Conservation (phyloP, 2,797 vertebrate species). For the Characodon lateralis region DNA sequence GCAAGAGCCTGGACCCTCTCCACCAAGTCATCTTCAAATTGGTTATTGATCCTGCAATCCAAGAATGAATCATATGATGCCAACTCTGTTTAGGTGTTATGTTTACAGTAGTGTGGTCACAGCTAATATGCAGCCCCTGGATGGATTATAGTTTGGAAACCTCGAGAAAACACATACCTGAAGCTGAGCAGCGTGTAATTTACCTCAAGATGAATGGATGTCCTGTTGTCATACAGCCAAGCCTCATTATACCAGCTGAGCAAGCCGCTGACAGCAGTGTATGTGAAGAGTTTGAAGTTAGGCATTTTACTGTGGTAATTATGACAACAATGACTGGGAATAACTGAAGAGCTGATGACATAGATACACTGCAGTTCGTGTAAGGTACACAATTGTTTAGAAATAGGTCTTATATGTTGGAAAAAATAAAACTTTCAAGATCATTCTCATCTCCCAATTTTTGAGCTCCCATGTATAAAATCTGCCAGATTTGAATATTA, state of each 20-base stretch:
- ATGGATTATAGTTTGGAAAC: constrained; percentile 64
- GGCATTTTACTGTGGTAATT: constrained; percentile 24
- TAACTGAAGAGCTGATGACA: constrained; percentile 32
- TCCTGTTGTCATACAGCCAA: constrained; percentile 56
- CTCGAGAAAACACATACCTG: constrained; percentile 50
- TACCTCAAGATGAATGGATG: constrained; percentile 57
- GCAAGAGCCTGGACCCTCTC: constrained; percentile 61
- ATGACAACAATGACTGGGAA: constrained; percentile 14
- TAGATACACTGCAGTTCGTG: constrained; percentile 1
- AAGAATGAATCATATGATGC: constrained; percentile 76
- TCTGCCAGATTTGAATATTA: constrained; percentile 8
- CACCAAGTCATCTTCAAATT: constrained; percentile 79
- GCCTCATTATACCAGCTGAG: constrained; percentile 68
- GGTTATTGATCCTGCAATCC: constrained; percentile 83
- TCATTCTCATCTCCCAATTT: background rate
- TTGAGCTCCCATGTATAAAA: constrained; percentile 21
- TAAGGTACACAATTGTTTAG: constrained; percentile 14
- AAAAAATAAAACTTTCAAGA: background rate
- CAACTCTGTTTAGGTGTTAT: constrained; percentile 63
- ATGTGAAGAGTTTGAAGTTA: constrained; percentile 57
- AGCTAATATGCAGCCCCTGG: constrained; percentile 52
- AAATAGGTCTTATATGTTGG: constrained; percentile 5
- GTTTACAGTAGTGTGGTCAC: constrained; percentile 63
- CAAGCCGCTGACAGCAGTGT: constrained; percentile 45
- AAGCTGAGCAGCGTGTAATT: constrained; percentile 46